Evolutionary conservation across 2,888 invertebrate genomes (phyloP).

Genomic region (Cheilosia pagana): DNA sequence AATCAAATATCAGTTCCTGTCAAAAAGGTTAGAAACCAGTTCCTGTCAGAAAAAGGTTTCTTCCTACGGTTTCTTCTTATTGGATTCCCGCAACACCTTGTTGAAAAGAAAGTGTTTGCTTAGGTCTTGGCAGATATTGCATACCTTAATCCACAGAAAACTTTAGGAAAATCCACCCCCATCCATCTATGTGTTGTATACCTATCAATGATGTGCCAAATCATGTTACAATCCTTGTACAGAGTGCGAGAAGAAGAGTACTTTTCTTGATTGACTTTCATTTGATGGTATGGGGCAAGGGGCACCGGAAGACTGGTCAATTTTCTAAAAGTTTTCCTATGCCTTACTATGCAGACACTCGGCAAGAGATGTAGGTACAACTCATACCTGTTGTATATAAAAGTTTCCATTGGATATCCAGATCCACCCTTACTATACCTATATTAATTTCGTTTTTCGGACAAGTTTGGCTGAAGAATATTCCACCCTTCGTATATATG

Average conservation of each 20-base stretch:
- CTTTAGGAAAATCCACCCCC: slow-evolving; percentile 7
- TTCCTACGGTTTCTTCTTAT: slow-evolving; percentile 10
- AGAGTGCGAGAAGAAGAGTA: slow-evolving; percentile 33
- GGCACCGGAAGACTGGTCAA: slow-evolving; percentile 62
- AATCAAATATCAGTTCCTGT: slow-evolving; percentile 63
- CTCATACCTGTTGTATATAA: slow-evolving; percentile 10
- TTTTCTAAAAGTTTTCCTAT: slow-evolving; percentile 49
- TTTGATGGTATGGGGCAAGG: slow-evolving; percentile 8
- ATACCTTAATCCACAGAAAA: slow-evolving; percentile 10
- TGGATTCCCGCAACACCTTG: slow-evolving; percentile 24
- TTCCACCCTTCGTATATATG: slow-evolving; percentile 38
- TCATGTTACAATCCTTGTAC: slow-evolving; percentile 19
- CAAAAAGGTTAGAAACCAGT: slow-evolving; percentile 42
- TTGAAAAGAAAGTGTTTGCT: slow-evolving; percentile 21
- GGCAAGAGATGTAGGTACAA: background rate
- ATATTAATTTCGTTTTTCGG: slow-evolving; percentile 47
- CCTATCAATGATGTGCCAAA: slow-evolving; percentile 12
- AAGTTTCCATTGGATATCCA: slow-evolving; percentile 14
- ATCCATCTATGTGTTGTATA: background rate
- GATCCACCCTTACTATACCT: background rate
- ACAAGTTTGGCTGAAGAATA: slow-evolving; percentile 19
- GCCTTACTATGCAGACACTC: background rate
- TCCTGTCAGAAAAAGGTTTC: slow-evolving; percentile 36
- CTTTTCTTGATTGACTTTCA: slow-evolving; percentile 64
- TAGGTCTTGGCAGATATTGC: slow-evolving; percentile 9